These are phyloP conservation scores for Cirrhinus mrigala DNA, from an alignment of 2,797 vertebrate species.

Conservation along the genomic window DNA sequence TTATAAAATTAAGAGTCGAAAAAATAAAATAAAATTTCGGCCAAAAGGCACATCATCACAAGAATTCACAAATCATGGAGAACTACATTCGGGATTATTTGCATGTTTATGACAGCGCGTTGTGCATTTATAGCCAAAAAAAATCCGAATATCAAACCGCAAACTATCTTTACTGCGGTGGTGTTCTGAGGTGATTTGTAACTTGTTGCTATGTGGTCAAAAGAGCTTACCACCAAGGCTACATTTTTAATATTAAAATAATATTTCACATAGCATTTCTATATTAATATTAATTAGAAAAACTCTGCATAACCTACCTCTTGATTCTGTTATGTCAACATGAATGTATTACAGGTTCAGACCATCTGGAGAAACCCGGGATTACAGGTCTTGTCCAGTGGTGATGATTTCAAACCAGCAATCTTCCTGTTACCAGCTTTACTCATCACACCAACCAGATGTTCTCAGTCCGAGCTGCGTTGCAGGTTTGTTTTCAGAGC, in stretches of 20 bases:
- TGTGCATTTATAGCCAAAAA: too few species aligned
- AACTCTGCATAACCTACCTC: neutral
- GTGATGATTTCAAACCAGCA: neutral
- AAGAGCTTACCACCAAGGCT: neutral
- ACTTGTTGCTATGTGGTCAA: too few species aligned
- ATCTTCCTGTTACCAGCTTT: conserved; percentile 1
- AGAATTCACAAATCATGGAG: too few species aligned
- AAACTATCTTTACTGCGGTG: too few species aligned
- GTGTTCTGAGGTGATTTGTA: too few species aligned
- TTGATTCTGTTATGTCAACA: neutral
- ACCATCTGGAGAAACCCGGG: neutral
- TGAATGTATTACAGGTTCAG: neutral
- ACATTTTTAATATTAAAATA: neutral
- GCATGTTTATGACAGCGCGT: too few species aligned
- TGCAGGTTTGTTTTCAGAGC: neutral
- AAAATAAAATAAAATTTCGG: too few species aligned
- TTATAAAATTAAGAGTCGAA: too few species aligned
- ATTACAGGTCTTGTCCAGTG: neutral
- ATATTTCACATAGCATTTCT: neutral
- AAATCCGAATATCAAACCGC: too few species aligned
- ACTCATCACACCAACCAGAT: conserved; percentile 2
- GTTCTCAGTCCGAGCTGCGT: neutral
- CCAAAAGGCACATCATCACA: too few species aligned
- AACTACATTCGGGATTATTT: too few species aligned
- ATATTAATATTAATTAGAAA: neutral